Evolutionary conservation across 1,140 invertebrate species (phyloP).

Genomic region (Diuraphis noxia): DNA sequence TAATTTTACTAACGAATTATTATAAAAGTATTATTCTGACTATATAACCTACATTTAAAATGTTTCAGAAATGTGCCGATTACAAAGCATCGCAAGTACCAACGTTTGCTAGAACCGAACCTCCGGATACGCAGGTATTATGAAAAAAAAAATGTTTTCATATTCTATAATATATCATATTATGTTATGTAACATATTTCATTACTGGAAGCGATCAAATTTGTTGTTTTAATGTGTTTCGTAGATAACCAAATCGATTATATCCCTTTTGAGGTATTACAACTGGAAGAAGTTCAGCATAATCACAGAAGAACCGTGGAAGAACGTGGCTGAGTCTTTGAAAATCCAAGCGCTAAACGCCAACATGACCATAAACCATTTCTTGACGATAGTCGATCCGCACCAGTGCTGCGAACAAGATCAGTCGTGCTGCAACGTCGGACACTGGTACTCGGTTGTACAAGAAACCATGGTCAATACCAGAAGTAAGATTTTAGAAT

Average conservation of each 20-base stretch:
- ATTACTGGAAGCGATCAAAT: neutral
- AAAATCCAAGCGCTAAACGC: constrained; percentile 70
- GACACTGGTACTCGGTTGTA: constrained; percentile 82
- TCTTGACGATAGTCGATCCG: constrained; percentile 68
- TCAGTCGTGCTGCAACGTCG: constrained; percentile 72
- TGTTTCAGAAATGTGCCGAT: constrained; percentile 89
- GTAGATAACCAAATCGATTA: constrained; percentile 89
- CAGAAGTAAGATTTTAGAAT: constrained; percentile 68
- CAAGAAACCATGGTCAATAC: constrained; percentile 86
- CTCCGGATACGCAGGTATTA: constrained; percentile 83
- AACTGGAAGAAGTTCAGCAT: constrained; percentile 94
- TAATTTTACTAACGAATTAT: neutral
- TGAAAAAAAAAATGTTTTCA: neutral
- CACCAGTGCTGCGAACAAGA: constrained; percentile 76
- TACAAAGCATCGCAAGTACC: constrained; percentile 81
- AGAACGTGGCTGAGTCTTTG: constrained; percentile 76
- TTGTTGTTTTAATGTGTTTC: constrained; percentile 34
- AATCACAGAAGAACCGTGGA: constrained; percentile 80
- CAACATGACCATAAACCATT: constrained; percentile 82
- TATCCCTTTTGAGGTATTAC: constrained; percentile 85
- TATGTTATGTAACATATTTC: too few relatives aligned
- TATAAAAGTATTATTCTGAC: neutral
- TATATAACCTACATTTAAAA: constrained; percentile 54
- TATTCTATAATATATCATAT: too few relatives aligned
- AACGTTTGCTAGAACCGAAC: constrained; percentile 92